A percentile compares a stretch with the other conserved stretches of the same genome.
Evolutionary conservation across 1,140 invertebrate genomes (phyloP).

Genomic region (Aphelinus atriplicis): DNA sequence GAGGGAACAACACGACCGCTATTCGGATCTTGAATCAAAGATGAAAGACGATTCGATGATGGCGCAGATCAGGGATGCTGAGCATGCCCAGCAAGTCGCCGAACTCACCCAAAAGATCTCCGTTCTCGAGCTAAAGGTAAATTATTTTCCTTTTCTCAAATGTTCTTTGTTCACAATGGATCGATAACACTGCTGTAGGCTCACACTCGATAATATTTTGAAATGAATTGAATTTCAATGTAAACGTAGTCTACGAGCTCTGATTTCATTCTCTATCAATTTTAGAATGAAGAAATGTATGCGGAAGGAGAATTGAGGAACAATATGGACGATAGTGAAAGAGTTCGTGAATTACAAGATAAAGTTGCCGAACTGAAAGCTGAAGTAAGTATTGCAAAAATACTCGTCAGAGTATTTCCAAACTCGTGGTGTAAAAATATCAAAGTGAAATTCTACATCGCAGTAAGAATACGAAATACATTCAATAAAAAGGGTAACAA

Average conservation of each 20-base stretch:
- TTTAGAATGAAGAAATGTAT: slow-evolving; percentile 90
- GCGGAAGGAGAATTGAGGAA: slow-evolving; percentile 87
- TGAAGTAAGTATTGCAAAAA: slow-evolving; percentile 74
- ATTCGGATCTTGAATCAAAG: slow-evolving; percentile 88
- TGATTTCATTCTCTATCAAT: slow-evolving; percentile 38
- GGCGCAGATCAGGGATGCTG: slow-evolving; percentile 92
- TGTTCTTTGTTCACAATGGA: not conserved
- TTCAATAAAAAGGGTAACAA: not conserved
- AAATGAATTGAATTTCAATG: not conserved
- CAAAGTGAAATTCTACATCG: slow-evolving; percentile 21
- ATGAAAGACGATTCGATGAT: slow-evolving; percentile 96
- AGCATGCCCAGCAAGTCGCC: slow-evolving; percentile 92
- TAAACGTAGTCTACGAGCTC: not conserved
- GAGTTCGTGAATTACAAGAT: slow-evolving; percentile 88
- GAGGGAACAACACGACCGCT: slow-evolving; percentile 88
- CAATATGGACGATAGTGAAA: slow-evolving; percentile 83
- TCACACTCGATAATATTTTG: not conserved
- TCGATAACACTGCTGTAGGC: too few species aligned
- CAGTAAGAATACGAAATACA: slow-evolving; percentile 21
- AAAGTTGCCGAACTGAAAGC: slow-evolving; percentile 90
- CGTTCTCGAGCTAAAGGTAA: slow-evolving; percentile 89
- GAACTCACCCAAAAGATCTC: slow-evolving; percentile 95
- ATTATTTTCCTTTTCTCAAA: slow-evolving; percentile 33
- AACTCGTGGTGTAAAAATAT: slow-evolving; percentile 26
- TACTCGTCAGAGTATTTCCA: slow-evolving; percentile 6